Base-by-base conservation (phyloP, 2,113 vertebrate species). In the Todiramphus saurophagus region DNA sequence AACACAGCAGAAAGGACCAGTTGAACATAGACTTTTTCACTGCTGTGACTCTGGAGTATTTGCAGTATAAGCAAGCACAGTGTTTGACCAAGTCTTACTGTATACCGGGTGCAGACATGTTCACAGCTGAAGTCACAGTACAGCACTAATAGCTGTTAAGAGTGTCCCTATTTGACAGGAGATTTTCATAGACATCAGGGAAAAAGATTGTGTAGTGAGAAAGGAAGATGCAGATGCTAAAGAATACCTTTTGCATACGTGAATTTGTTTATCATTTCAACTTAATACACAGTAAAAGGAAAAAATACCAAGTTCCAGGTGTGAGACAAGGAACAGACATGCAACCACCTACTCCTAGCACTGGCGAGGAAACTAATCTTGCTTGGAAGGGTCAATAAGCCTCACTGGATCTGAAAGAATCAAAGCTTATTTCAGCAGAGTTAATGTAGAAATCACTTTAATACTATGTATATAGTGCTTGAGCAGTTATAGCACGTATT, bases 31-130 rank as follows among this genome's bases (percentile, higher is more conserved):
- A 8, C 16, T 27, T 50, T 67, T 83, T 48, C 51, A 33, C 16
- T 79, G 13, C 30, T 76, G 48, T 68, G 39, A 35, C n/a, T 77
- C 41, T 27, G 83, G 35, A 78, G 9, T 35, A 55, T 63, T 77
- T 77, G 10, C 21, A 78, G 33, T 33, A 19, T n/a, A 67, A 83
- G 28, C 19, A 67, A 31, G 19, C 75, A 25, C 37, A n/a, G 13
- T 39, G 19, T 72, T 53, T 59, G 39, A n/a, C n/a, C 37, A 69
- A 55, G 24, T 13, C 56, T 41, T 62, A 67, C 33, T 44, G 2
- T 25, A 14, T 30, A 4, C 0, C 2, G 7, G 9, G 16, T 63
- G 25, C 35, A 78, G 67, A 14, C 21, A 50, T 0, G 0, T 35
- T 77, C 37, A 21, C 15, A 35, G 12, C 14, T 41, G 41, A 55